A percentile compares a stretch with the other conserved stretches of the same genome.
Evolutionary conservation across 2,888 invertebrate genomes (phyloP).

Genomic region (Unio pictorum): DNA sequence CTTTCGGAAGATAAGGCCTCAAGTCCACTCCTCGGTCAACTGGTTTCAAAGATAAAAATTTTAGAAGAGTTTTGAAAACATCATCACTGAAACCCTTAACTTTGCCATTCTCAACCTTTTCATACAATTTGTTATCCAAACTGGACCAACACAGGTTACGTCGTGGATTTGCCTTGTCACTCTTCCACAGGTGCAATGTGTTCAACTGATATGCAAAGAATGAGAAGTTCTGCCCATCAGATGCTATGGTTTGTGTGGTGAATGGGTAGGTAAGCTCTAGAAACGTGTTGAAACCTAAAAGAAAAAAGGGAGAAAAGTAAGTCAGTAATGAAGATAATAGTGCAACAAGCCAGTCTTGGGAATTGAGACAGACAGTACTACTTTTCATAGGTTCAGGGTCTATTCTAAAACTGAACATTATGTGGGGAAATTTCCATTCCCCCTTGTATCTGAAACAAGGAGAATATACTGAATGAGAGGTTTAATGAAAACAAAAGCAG

Average conservation of each 20-base stretch:
- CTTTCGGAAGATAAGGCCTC: conserved; percentile 80
- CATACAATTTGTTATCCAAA: conserved; percentile 81
- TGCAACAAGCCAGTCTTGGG: too few relatives aligned
- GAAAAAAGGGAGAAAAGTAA: neutral
- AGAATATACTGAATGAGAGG: too few relatives aligned
- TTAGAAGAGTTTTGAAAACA: conserved; percentile 81
- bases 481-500: too few relatives aligned
- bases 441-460: too few relatives aligned
- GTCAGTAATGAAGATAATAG: too few relatives aligned
- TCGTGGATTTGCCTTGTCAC: conserved; percentile 76
- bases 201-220: conserved; percentile 95
- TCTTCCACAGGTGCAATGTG: conserved; percentile 79
- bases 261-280: conserved; percentile 94
- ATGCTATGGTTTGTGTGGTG: conserved; percentile 88
- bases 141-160: conserved; percentile 88
- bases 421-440: too few relatives aligned
- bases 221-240: conserved; percentile 86
- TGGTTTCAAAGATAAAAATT: conserved; percentile 77
- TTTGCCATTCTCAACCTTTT: conserved; percentile 76
- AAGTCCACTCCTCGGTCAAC: conserved; percentile 75
- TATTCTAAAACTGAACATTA: too few relatives aligned
- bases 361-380: too few relatives aligned
- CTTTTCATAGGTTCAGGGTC: too few relatives aligned
- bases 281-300: conserved; percentile 85
- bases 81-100: conserved; percentile 83